Evolutionary conservation across 2,113 vertebrate species (phyloP).

Genomic region (Smithornis capensis): DNA sequence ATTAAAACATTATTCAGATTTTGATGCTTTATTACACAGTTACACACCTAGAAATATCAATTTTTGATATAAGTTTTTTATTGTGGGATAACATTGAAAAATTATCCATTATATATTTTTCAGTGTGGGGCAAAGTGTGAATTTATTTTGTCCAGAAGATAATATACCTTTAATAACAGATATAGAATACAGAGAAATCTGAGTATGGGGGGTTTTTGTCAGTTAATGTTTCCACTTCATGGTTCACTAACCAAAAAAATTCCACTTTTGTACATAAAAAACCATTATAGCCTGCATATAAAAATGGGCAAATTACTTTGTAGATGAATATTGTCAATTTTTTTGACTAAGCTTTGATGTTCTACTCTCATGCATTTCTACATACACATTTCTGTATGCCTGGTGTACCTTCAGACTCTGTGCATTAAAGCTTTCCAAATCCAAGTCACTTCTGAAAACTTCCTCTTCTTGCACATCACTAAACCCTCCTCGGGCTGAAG

Average conservation of each 20-base stretch:
- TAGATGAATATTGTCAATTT: background rate
- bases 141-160: background rate
- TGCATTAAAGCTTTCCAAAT: background rate
- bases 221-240: background rate
- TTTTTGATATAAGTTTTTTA: background rate
- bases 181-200: background rate
- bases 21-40: background rate
- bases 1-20: background rate
- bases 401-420: background rate
- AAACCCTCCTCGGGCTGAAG: background rate
- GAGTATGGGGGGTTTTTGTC: accelerated
- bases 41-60: accelerated
- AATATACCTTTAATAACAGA: background rate
- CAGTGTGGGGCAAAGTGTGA: background rate
- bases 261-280: background rate
- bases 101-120: background rate
- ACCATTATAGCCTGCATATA: background rate
- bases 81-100: background rate
- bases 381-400: background rate
- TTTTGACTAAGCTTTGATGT: background rate
- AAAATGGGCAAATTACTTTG: background rate
- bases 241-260: background rate
- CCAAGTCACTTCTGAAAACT: background rate
- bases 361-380: background rate
- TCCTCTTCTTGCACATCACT: background rate